Base-by-base conservation (phyloP, 2,888 invertebrate genomes). In the Conchocele bisecta region DNA sequence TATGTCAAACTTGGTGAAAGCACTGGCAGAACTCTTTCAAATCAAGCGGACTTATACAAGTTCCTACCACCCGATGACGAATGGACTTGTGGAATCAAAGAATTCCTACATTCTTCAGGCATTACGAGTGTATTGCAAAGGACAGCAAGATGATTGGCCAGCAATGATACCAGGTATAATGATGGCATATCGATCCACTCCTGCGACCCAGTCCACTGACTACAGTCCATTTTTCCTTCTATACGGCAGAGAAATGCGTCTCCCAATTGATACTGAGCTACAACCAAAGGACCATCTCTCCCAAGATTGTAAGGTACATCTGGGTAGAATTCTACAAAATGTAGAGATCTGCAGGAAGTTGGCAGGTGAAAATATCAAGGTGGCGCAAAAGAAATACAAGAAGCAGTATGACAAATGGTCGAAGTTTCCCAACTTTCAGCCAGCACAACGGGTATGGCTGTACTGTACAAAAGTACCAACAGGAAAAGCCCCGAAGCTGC, bases 81-180 rank as follows among this genome's bases (percentile, higher is more conserved):
- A 78, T 57, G 66, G 68, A 13, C 15, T 46, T 3, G 69, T 65
- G 37, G 79, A 79, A 44, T n/a, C 63, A 4, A 73, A 57, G 57
- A 81, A 81, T 42, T 67, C 64, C 24, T 56, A 48, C 11, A 67
- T 79, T 17, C 64, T 69, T 0, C 79, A 81, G 70, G 22, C 72
- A 17, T 20, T 81, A 1, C 24, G 75, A 22, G 20, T 61, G 15
- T 77, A 77, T 35, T 63, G 57, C 31, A 67, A 72, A 37, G 59
- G 54, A 0, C 24, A 64, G 22, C 75, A 80, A 31, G 57, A 60
- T 13, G 51, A 72, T 39, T 81, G 76, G 74, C 51, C 63, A 33
- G 56, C 72, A 33, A 17, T 73, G 4, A 11, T 78, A 9, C 74
- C 79, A 13, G 11, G 37, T 3, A 65, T 81, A 2, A 56, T 81